A percentile compares a stretch with the other conserved stretches of the same genome.
phyloP scores from a whole-genome alignment of 2,113 vertebrate genomes.

The Malurus cyaneus region DNA sequence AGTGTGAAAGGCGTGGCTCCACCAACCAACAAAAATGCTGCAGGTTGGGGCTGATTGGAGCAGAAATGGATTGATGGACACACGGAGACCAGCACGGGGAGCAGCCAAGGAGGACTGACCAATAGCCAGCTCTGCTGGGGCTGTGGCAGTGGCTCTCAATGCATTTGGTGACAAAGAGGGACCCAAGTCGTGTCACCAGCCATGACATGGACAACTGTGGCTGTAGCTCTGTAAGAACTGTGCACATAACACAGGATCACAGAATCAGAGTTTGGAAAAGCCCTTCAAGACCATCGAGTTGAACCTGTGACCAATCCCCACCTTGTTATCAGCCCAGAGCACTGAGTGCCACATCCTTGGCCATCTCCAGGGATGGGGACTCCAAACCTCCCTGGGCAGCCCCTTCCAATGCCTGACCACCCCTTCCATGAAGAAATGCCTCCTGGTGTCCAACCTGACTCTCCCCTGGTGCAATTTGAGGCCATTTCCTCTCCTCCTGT shows the following conservation, averaged over 20 bases:
- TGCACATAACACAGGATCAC: background rate
- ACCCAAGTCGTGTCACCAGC: background rate
- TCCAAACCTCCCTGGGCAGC: background rate
- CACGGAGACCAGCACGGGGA: background rate
- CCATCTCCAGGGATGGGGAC: background rate
- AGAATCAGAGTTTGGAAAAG: background rate
- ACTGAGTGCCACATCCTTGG: accelerated
- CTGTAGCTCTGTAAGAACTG: background rate
- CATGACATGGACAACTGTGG: background rate
- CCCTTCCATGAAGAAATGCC: background rate
- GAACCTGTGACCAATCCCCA: accelerated
- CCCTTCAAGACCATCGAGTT: accelerated
- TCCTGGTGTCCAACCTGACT: background rate
- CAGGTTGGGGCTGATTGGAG: background rate
- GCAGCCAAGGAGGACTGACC: background rate
- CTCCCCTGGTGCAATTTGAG: background rate
- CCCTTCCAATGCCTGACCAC: accelerated
- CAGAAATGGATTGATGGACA: background rate
- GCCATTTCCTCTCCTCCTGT: accelerated
- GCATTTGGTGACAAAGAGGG: background rate
- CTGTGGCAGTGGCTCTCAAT: background rate
- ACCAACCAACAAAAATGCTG: background rate
- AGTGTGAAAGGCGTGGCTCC: background rate
- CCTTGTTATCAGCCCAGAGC: background rate
- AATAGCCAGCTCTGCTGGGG: background rate